Evolutionary conservation across 2,113 vertebrate species (phyloP).

Genomic region (Pycnonotus jocosus): DNA sequence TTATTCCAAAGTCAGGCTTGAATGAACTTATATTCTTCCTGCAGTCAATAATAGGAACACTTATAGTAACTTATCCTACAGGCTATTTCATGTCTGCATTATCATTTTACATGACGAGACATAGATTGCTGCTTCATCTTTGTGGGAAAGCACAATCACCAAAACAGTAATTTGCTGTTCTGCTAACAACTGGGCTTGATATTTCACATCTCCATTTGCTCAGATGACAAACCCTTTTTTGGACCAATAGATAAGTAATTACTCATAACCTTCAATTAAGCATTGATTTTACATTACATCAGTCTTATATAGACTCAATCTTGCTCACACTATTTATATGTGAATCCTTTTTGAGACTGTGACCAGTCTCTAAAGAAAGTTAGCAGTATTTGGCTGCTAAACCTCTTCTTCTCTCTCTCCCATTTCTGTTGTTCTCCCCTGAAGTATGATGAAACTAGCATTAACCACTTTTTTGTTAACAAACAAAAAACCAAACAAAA

Average conservation of each 20-base stretch:
- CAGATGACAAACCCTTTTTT: neutral
- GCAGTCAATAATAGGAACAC: neutral
- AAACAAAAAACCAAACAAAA: too few species aligned
- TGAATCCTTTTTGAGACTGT: neutral
- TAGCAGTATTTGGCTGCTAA: neutral
- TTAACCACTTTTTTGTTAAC: neutral
- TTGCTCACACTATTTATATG: neutral
- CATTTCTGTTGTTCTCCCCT: neutral
- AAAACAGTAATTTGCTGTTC: neutral
- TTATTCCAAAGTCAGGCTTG: neutral
- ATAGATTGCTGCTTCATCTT: neutral
- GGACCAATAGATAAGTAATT: neutral
- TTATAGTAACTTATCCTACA: neutral
- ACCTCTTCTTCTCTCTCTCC: neutral
- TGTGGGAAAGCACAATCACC: neutral
- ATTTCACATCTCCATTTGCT: neutral
- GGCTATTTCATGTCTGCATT: neutral
- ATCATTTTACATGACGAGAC: neutral
- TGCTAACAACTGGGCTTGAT: neutral
- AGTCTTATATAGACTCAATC: neutral
- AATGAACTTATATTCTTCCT: neutral
- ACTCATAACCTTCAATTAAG: neutral
- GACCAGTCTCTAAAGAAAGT: neutral
- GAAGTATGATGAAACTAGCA: neutral
- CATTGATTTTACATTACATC: neutral